Evolutionary conservation across 2,888 invertebrate species (phyloP).

Genomic region (Meliscaeva auricollis): DNA sequence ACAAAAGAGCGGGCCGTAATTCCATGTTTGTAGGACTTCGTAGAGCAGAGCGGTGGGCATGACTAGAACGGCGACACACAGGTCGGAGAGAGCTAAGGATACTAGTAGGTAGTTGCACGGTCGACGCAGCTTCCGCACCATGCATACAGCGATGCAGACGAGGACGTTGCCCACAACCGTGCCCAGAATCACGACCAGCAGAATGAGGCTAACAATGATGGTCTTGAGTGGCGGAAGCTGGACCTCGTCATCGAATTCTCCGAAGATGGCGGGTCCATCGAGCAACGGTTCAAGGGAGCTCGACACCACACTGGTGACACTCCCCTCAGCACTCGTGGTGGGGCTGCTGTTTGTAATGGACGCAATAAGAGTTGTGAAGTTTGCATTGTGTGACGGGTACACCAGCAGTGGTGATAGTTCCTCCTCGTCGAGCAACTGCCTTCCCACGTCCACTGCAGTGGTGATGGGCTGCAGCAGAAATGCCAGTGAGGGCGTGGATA

Average conservation of each 20-base stretch:
- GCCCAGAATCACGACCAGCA: conserved; percentile 90
- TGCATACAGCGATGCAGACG: conserved; percentile 97
- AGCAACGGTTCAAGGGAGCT: conserved; percentile 56
- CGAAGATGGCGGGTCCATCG: conserved; percentile 76
- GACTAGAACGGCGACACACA: conserved; percentile 97
- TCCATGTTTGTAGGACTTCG: conserved; percentile 96
- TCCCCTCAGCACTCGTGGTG: conserved; percentile 45
- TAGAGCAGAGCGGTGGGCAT: conserved; percentile 99
- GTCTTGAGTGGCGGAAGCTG: conserved; percentile 84
- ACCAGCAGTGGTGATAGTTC: conserved; percentile 60
- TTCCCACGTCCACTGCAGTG: conserved; percentile 58
- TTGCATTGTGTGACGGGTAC: conserved; percentile 44
- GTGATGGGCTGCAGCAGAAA: conserved; percentile 58
- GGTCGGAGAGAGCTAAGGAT: conserved; percentile 97
- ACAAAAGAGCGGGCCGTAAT: conserved; percentile 95
- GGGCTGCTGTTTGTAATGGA: conserved; percentile 77
- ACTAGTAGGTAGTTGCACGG: conserved; percentile 97
- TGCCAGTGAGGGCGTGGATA: conserved; percentile 62
- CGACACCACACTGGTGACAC: conserved; percentile 59
- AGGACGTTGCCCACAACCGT: conserved; percentile 95
- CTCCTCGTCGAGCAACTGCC: conserved; percentile 57
- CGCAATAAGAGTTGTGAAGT: conserved; percentile 58
- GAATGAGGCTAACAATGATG: conserved; percentile 89
- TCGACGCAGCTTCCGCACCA: conserved; percentile 95
- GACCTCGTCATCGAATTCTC: conserved; percentile 78